A percentile compares a stretch with the other conserved stretches of the same genome.
Conservation (phyloP, 2,888 invertebrate species). For the Graphium colonna region DNA sequence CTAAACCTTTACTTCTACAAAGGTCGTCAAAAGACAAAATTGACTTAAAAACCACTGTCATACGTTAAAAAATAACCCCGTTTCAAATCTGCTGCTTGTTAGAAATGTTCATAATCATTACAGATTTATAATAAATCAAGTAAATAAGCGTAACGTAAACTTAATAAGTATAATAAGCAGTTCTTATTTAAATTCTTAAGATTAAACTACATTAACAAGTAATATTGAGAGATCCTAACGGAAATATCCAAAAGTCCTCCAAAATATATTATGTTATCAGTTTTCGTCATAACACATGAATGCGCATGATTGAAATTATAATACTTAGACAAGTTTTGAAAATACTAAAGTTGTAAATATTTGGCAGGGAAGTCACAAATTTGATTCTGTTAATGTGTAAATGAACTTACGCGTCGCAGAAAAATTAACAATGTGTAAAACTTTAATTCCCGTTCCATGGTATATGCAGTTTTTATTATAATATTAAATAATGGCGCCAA, state of each 20-base stretch:
- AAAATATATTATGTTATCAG: constrained; percentile 56
- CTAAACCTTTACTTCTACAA: constrained; percentile 47
- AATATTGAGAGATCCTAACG: constrained; percentile 55
- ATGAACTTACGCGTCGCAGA: too few relatives aligned
- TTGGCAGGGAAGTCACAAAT: constrained; percentile 24
- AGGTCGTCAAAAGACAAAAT: constrained; percentile 54
- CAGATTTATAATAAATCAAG: background rate
- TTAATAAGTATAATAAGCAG: constrained; percentile 44
- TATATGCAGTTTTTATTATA: constrained; percentile 32
- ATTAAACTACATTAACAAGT: constrained; percentile 26
- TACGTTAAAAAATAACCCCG: constrained; percentile 26
- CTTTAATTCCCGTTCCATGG: too few relatives aligned
- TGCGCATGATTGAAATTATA: constrained; percentile 18
- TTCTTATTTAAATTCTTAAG: constrained; percentile 49
- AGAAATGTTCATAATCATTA: background rate
- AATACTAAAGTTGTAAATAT: background rate
- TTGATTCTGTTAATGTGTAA: too few relatives aligned
- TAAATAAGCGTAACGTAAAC: background rate
- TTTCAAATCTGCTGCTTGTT: background rate
- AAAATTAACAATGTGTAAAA: too few relatives aligned
- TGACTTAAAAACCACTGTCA: constrained; percentile 48
- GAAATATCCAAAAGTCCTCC: constrained; percentile 71
- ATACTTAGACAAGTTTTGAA: background rate
- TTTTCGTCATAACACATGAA: constrained; percentile 48
- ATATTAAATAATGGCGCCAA: background rate